Percentiles rank a stretch among this genome's conserved stretches.
phyloP scores from a whole-genome alignment of 2,113 vertebrate genomes.

The Plotosus lineatus region DNA sequence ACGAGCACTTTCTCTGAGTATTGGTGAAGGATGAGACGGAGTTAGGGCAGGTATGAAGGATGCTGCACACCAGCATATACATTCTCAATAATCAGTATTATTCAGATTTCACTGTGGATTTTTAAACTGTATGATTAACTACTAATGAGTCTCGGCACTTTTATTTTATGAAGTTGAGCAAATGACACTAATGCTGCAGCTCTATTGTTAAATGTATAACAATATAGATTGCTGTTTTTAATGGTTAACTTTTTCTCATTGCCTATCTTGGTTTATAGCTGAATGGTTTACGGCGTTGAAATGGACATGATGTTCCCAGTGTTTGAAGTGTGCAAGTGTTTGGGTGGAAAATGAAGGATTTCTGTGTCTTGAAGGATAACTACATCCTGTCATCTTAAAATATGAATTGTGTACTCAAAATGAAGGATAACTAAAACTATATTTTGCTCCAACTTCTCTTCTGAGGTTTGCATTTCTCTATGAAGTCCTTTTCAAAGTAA shows the following conservation, averaged over 20 bases:
- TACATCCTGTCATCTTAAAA: not conserved
- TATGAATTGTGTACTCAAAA: not conserved
- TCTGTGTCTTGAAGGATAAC: constrained; percentile 16
- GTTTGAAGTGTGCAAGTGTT: constrained; percentile 25
- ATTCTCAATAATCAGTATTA: constrained; percentile 72
- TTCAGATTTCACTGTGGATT: constrained; percentile 57
- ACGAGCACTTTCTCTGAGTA: constrained; percentile 47
- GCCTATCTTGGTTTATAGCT: constrained; percentile 44
- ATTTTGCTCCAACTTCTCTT: constrained; percentile 13
- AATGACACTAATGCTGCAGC: constrained; percentile 62
- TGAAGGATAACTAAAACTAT: constrained; percentile 25
- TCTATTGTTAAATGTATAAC: constrained; percentile 49
- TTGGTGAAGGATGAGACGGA: constrained; percentile 51
- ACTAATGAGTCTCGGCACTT: constrained; percentile 70
- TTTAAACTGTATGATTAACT: constrained; percentile 58
- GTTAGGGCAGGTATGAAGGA: constrained; percentile 51
- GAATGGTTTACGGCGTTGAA: constrained; percentile 40
- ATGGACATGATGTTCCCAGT: constrained; percentile 6
- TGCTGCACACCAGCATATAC: constrained; percentile 41
- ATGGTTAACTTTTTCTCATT: constrained; percentile 14
- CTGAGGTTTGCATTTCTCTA: constrained; percentile 24
- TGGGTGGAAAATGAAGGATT: constrained; percentile 14
- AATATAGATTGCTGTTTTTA: constrained; percentile 46
- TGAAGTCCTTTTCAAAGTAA: constrained; percentile 3
- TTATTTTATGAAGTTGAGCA: constrained; percentile 64